Evolutionary conservation across 1,140 invertebrate species (phyloP).

Genomic region (Meloidogyne chitwoodi): DNA sequence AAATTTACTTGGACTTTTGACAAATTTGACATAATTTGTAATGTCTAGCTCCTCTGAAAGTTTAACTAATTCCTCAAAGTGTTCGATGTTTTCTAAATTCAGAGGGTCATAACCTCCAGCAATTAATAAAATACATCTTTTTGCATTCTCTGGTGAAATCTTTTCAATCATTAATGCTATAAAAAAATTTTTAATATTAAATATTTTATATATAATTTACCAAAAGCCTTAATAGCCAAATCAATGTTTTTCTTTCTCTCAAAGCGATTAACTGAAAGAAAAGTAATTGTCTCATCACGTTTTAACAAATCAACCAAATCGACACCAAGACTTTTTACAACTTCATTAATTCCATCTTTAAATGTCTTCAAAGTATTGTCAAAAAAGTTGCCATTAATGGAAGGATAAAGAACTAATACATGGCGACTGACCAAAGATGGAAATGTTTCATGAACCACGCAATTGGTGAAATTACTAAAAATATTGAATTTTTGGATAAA

Average conservation of each 20-base stretch:
- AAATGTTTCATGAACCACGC: constrained; percentile 61
- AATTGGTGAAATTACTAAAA: constrained; percentile 83
- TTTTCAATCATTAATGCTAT: neutral
- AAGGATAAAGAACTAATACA: constrained; percentile 84
- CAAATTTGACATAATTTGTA: constrained; percentile 31
- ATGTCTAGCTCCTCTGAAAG: constrained; percentile 63
- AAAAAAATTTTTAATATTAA: constrained; percentile 2
- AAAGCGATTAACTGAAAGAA: constrained; percentile 93
- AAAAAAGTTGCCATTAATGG: constrained; percentile 65
- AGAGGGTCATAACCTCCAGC: constrained; percentile 91
- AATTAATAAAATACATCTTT: constrained; percentile 76
- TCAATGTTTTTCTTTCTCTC: constrained; percentile 91
- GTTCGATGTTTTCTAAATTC: constrained; percentile 81
- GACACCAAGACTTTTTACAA: neutral
- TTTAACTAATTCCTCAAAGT: constrained; percentile 74
- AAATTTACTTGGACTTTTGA: constrained; percentile 50
- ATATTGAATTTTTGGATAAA: constrained; percentile 61
- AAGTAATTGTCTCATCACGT: constrained; percentile 61
- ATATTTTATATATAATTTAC: constrained; percentile 60
- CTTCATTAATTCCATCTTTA: neutral
- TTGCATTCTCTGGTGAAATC: constrained; percentile 63
- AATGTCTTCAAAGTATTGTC: constrained; percentile 62
- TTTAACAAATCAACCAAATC: constrained; percentile 1
- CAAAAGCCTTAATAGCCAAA: constrained; percentile 76
- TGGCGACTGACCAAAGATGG: constrained; percentile 16